These are phyloP conservation scores for Bothrops jararaca DNA, from an alignment of 2,113 vertebrate species.

Conservation along the genomic window DNA sequence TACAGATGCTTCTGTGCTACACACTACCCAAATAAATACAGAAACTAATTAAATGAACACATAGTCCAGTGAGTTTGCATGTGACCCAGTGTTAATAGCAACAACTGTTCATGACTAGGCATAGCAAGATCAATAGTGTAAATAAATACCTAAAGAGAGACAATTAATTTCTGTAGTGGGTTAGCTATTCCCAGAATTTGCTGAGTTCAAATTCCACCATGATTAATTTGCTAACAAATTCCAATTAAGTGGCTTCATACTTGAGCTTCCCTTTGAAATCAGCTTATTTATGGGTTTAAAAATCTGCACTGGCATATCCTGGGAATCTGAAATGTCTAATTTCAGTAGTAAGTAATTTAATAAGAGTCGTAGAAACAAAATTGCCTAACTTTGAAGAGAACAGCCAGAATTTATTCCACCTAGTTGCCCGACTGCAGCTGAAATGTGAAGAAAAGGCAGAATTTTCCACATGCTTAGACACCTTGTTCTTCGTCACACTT, in stretches of 20 bases:
- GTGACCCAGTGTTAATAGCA: not conserved
- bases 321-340: not conserved
- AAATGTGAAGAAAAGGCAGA: not conserved
- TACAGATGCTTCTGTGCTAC: not conserved
- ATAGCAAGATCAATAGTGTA: not conserved
- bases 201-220: conserved; percentile 1
- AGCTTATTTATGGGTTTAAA: not conserved
- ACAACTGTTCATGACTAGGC: not conserved
- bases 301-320: not conserved
- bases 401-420: not conserved
- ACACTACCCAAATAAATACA: not conserved
- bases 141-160: conserved; percentile 8
- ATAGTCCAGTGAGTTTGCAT: not conserved
- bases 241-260: not conserved
- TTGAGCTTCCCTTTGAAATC: conserved; percentile 3
- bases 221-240: conserved; percentile 7
- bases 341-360: not conserved
- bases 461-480: not conserved
- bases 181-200: not conserved
- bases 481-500: not conserved
- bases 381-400: not conserved
- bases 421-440: not conserved
- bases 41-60: not conserved
- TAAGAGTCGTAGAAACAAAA: not conserved
- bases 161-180: not conserved